A percentile compares a stretch with the other conserved stretches of the same genome.
Evolutionary conservation across 30 jellyfish, hydroid and myxozoan genomes (phyloP).

Genomic region (Sanderia malayensis): DNA sequence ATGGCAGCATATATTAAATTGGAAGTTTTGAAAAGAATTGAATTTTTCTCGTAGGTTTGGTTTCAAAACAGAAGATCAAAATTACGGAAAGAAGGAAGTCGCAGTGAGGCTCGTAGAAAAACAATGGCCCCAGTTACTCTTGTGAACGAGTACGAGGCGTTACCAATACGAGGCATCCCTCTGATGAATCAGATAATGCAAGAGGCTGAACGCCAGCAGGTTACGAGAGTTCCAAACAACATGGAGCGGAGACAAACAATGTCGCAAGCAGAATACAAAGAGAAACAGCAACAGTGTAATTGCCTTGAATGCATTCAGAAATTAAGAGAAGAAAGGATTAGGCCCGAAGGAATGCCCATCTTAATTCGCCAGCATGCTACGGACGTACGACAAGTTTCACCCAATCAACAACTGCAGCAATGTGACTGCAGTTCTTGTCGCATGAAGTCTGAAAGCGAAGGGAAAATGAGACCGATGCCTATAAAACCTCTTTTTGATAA

Average conservation of each 20-base stretch:
- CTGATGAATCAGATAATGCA: neutral
- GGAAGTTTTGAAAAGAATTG: too few species aligned
- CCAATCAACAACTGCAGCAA: neutral
- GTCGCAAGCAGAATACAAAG: neutral
- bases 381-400: neutral
- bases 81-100: slow-evolving; percentile 47
- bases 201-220: neutral
- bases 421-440: slow-evolving; percentile 2
- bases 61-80: slow-evolving; percentile 61
- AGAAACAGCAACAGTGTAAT: neutral
- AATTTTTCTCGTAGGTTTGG: slow-evolving; percentile 58
- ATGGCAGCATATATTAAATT: too few species aligned
- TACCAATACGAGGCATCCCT: too few species aligned
- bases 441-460: slow-evolving; percentile 2
- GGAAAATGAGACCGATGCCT: neutral
- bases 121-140: neutral
- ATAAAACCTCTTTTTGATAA: neutral
- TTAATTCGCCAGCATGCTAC: neutral
- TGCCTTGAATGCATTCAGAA: slow-evolving; percentile 7
- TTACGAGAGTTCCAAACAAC: neutral
- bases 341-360: neutral
- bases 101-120: slow-evolving; percentile 11
- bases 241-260: neutral
- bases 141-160: too few species aligned
- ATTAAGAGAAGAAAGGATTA: neutral